Evolutionary conservation across 2,113 vertebrate genomes (phyloP).

Genomic region (Collichthys lucidus): DNA sequence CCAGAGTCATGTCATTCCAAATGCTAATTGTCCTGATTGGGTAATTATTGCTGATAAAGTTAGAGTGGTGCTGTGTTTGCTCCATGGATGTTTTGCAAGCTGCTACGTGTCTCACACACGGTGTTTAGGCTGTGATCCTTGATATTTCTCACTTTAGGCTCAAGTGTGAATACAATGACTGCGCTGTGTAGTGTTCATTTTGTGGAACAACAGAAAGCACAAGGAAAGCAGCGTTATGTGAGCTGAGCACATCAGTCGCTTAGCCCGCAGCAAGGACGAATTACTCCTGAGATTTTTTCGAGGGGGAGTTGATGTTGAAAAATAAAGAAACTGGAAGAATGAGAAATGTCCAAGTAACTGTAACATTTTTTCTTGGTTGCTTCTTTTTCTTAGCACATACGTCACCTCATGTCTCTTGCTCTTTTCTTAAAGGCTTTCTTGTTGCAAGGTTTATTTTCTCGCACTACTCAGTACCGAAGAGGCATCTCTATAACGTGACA

Average conservation of each 20-base stretch:
- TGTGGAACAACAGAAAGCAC: conserved; percentile 18
- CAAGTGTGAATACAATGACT: not conserved
- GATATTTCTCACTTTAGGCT: conserved; percentile 20
- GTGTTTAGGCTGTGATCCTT: conserved; percentile 1
- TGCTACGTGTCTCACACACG: not conserved
- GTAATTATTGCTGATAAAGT: conserved; percentile 37
- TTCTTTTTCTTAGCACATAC: not conserved
- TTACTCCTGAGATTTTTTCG: not conserved
- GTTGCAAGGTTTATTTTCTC: too few species aligned
- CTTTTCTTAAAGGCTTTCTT: not conserved
- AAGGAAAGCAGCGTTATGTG: conserved; percentile 21
- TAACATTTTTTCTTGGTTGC: not conserved
- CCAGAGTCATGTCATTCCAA: conserved; percentile 31
- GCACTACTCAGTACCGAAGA: too few species aligned
- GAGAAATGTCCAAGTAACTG: not conserved
- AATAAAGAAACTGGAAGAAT: conserved; percentile 10
- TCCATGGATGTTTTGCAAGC: conserved; percentile 7
- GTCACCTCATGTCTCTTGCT: not conserved
- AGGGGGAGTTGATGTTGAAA: not conserved
- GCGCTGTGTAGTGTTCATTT: conserved; percentile 28
- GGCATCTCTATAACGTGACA: too few species aligned
- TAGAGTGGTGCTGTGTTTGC: conserved; percentile 16
- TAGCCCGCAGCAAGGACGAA: conserved; percentile 12
- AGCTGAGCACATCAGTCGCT: not conserved
- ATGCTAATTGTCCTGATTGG: conserved; percentile 46